Evolutionary conservation across 2,888 invertebrate genomes (phyloP).

Genomic region (Zaprionus obscuricornis): DNA sequence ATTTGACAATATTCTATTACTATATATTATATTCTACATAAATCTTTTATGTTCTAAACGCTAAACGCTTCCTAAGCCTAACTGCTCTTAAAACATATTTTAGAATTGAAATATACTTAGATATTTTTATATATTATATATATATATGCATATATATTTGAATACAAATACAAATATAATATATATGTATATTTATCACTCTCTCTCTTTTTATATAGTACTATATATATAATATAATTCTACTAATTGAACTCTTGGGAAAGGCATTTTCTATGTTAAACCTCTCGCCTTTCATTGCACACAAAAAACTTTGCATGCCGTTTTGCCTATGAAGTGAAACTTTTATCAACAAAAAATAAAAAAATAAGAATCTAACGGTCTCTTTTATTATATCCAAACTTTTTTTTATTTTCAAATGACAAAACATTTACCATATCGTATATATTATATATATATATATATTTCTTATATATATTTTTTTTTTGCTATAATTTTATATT

Average conservation of each 20-base stretch:
- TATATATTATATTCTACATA: slow-evolving; percentile 13
- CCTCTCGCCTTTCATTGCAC: slow-evolving; percentile 41
- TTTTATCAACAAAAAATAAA: slow-evolving; percentile 5
- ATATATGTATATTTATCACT: slow-evolving; percentile 13
- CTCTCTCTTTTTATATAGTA: too few species aligned
- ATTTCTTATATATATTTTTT: too few species aligned
- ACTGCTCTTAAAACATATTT: slow-evolving; percentile 33
- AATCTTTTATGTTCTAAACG: slow-evolving; percentile 20
- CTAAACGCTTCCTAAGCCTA: slow-evolving; percentile 60
- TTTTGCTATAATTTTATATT: slow-evolving; percentile 8
- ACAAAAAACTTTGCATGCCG: slow-evolving; percentile 69
- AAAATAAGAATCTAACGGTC: too few species aligned
- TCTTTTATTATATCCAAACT: slow-evolving; percentile 43
- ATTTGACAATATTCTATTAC: too few species aligned
- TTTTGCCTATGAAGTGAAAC: slow-evolving; percentile 22
- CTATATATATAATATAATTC: slow-evolving; percentile 21
- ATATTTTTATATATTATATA: slow-evolving; percentile 20
- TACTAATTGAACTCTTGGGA: slow-evolving; percentile 53
- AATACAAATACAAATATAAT: slow-evolving; percentile 9
- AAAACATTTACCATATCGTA: too few species aligned
- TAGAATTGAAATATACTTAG: too few species aligned
- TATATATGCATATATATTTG: slow-evolving; percentile 9
- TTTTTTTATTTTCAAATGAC: slow-evolving; percentile 4
- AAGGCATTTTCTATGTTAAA: slow-evolving; percentile 35
- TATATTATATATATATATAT: too few species aligned